Evolutionary conservation across 2,888 invertebrate genomes (phyloP).

Genomic region (Tineola bisselliella): DNA sequence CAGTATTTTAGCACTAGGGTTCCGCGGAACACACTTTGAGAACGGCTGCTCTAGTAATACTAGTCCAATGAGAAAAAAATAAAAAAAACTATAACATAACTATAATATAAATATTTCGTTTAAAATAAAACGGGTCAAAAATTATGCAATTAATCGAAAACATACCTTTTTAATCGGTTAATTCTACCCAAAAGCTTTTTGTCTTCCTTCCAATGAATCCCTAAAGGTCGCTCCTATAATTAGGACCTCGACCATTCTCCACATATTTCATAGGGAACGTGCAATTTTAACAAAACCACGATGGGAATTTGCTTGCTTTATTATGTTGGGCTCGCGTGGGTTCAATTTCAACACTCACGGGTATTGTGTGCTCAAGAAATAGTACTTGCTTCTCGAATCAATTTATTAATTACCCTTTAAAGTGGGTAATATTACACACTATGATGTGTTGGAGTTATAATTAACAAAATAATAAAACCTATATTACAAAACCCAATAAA

Average conservation of each 20-base stretch:
- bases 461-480: no score
- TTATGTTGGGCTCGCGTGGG: neutral
- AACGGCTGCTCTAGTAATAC: no score
- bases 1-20: no score
- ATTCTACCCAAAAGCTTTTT: neutral
- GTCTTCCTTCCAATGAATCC: slow-evolving; percentile 1
- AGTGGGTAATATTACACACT: no score
- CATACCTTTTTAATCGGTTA: neutral
- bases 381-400: neutral
- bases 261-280: slow-evolving; percentile 3
- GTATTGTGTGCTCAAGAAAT: neutral
- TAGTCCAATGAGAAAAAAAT: no score
- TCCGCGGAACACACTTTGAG: no score
- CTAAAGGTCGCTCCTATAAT: neutral
- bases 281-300: slow-evolving; percentile 3
- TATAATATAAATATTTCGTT: neutral
- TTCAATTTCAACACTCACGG: neutral
- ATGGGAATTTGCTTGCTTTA: slow-evolving; percentile 1
- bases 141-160: neutral
- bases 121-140: neutral
- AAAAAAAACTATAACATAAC: no score
- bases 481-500: no score
- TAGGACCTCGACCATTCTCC: neutral
- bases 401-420: no score
- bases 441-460: no score